Evolutionary conservation across 2,113 vertebrate species (phyloP).

Genomic region (Syngnathus typhle): DNA sequence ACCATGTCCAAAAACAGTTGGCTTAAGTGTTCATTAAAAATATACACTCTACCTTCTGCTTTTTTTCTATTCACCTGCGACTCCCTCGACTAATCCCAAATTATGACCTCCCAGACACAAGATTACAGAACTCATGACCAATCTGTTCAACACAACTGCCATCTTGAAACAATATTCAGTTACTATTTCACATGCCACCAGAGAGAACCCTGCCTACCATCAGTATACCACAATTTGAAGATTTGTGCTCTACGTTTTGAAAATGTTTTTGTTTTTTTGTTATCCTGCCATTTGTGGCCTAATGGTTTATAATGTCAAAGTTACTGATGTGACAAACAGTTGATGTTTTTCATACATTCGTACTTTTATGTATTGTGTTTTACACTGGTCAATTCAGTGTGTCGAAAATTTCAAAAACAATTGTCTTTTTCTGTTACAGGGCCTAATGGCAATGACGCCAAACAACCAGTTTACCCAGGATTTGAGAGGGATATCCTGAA

Average conservation of each 20-base stretch:
- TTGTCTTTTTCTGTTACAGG: slow-evolving; percentile 26
- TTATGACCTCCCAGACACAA: too few species aligned
- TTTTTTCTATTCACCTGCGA: too few species aligned
- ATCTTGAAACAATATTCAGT: too few species aligned
- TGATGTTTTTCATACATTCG: not conserved
- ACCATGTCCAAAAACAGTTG: too few species aligned
- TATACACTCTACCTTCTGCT: too few species aligned
- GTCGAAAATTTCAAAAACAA: not conserved
- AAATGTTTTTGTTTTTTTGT: not conserved
- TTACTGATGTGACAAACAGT: not conserved
- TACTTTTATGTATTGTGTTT: not conserved
- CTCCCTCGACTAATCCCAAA: too few species aligned
- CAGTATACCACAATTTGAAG: not conserved
- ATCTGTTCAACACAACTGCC: too few species aligned
- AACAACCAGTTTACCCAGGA: slow-evolving; percentile 53
- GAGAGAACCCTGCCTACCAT: too few species aligned
- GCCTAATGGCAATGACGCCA: slow-evolving; percentile 51
- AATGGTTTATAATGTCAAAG: not conserved
- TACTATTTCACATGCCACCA: too few species aligned
- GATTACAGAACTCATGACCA: too few species aligned
- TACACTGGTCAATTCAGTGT: not conserved
- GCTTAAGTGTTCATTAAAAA: too few species aligned
- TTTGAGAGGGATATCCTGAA: slow-evolving; percentile 60
- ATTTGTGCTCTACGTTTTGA: not conserved
- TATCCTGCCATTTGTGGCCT: not conserved